Percentiles rank a stretch among this genome's conserved stretches.
phyloP scores from a whole-genome alignment of 2,888 invertebrate species.

The Pheosia gnoma region DNA sequence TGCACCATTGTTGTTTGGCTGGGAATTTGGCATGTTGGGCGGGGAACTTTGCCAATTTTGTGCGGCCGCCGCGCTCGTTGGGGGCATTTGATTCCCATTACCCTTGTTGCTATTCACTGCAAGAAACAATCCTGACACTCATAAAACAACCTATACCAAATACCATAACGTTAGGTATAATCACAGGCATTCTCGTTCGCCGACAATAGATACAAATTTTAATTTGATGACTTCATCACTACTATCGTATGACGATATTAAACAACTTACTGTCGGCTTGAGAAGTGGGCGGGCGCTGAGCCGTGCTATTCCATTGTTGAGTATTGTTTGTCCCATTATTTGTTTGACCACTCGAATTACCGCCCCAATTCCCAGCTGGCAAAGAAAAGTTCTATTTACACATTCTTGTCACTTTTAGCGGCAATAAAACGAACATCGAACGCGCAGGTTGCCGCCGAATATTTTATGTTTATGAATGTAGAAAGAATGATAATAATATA shows the following conservation, averaged over 20 bases:
- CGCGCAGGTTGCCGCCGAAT: conserved; percentile 27
- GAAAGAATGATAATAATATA: conserved; percentile 8
- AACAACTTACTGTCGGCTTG: conserved; percentile 79
- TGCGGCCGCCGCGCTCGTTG: conserved; percentile 69
- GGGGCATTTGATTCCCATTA: conserved; percentile 73
- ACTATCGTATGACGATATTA: conserved; percentile 35
- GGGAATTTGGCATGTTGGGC: conserved; percentile 77
- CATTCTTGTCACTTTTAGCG: conserved; percentile 26
- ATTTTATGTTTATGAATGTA: conserved; percentile 10
- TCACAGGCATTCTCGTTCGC: conserved; percentile 36
- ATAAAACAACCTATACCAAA: conserved; percentile 32
- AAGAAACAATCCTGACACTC: conserved; percentile 47
- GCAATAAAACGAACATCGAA: conserved; percentile 30
- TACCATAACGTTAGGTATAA: conserved; percentile 26
- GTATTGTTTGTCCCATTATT: conserved; percentile 77
- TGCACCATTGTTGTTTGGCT: conserved; percentile 78
- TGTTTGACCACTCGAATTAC: conserved; percentile 73
- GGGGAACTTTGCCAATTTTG: conserved; percentile 77
- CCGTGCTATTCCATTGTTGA: conserved; percentile 80
- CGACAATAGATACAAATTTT: conserved; percentile 40
- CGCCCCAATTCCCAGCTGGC: conserved; percentile 80
- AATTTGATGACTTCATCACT: conserved; percentile 47
- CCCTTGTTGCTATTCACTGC: conserved; percentile 82
- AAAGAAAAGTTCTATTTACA: conserved; percentile 40
- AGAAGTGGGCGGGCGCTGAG: conserved; percentile 80